phyloP scores from a whole-genome alignment of 2,113 vertebrate genomes.

The Larimichthys crocea region DNA sequence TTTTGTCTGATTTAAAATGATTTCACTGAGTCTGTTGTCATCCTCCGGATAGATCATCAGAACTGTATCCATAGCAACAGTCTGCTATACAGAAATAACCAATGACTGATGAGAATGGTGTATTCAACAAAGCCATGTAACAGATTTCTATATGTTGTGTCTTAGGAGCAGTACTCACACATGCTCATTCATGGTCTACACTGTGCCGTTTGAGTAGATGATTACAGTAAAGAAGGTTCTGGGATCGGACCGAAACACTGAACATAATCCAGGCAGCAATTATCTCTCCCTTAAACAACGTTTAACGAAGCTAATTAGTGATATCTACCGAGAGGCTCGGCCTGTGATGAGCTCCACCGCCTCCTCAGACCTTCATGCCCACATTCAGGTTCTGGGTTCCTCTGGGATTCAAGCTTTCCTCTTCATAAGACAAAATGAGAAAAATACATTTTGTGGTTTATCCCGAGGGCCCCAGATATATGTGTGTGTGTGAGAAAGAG shows the following conservation, averaged over 20 bases:
- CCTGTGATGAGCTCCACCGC: background rate
- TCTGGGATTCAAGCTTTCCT: background rate
- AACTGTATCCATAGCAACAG: no score
- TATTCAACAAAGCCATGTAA: no score
- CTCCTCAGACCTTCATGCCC: background rate
- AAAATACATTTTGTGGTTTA: background rate
- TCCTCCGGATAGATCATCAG: no score
- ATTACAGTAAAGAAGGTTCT: background rate
- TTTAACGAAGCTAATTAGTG: background rate
- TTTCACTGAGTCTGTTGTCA: no score
- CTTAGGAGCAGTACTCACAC: no score
- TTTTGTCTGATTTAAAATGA: no score
- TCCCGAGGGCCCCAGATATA: background rate
- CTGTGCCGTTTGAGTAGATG: no score
- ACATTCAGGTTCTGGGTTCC: background rate
- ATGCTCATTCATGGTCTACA: no score
- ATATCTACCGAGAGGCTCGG: no score
- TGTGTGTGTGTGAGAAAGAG: background rate
- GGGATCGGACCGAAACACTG: background rate
- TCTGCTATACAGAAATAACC: no score
- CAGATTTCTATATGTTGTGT: no score
- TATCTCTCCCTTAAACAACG: background rate
- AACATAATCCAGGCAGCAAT: background rate
- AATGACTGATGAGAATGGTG: no score
- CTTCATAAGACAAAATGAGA: background rate